phyloP scores from a whole-genome alignment of 2,888 invertebrate species.

The Leucophora obtusa region DNA sequence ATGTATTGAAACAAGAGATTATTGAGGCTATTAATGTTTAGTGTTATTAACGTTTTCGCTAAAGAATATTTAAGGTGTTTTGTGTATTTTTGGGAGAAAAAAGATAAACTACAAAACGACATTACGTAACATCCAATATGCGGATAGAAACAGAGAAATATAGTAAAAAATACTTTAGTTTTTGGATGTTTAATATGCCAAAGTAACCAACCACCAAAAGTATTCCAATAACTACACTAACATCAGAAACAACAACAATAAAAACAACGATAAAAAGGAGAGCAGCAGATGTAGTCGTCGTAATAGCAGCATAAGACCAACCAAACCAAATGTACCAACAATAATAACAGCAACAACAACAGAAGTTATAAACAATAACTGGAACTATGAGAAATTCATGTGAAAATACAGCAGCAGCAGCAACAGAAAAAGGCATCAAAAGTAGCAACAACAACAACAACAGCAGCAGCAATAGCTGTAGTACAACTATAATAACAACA shows the following conservation, averaged over 20 bases:
- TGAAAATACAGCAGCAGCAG: slow-evolving; percentile 44
- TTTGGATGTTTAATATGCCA: slow-evolving; percentile 55
- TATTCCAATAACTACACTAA: slow-evolving; percentile 54
- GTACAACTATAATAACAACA: slow-evolving; percentile 22
- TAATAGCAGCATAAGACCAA: slow-evolving; percentile 26
- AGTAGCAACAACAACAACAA: slow-evolving; percentile 33
- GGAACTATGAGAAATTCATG: slow-evolving; percentile 62
- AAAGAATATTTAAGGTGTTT: neutral
- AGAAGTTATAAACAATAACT: slow-evolving; percentile 63
- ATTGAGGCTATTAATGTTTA: too few species aligned
- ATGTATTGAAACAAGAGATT: too few species aligned
- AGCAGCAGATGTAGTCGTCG: slow-evolving; percentile 41
- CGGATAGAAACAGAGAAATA: slow-evolving; percentile 46
- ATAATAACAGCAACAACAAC: slow-evolving; percentile 17
- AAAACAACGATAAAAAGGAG: slow-evolving; percentile 36
- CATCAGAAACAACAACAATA: slow-evolving; percentile 34
- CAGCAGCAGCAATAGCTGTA: slow-evolving; percentile 32
- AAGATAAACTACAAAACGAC: slow-evolving; percentile 61
- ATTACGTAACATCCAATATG: slow-evolving; percentile 63
- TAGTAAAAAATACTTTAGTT: slow-evolving; percentile 17
- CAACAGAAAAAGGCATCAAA: slow-evolving; percentile 30
- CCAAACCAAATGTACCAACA: slow-evolving; percentile 20
- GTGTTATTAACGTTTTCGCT: neutral
- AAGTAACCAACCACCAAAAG: slow-evolving; percentile 61
- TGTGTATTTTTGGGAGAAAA: slow-evolving; percentile 9